Base-by-base conservation (phyloP, 2,113 vertebrate species). In the Zosterops japonicus region DNA sequence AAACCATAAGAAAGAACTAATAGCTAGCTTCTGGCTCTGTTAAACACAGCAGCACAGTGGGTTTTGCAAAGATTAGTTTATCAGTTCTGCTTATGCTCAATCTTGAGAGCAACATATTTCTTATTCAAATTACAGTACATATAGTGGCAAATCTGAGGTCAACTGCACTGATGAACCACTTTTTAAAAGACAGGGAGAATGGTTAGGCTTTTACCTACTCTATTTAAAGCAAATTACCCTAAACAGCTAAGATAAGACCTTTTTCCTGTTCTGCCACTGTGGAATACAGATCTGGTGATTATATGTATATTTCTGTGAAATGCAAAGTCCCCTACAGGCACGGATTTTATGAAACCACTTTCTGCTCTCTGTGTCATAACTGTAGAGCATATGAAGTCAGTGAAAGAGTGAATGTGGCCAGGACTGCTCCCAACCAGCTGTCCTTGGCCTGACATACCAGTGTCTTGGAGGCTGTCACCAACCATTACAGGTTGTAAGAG, bases 11-110 rank as follows among this genome's bases (percentile, higher is more conserved):
- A 77, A 47, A 78, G 59, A 89, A 76, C 56, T 92, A 91, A 95
- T 85, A 94, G 85, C 94, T 91, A 94, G 90, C 83, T 97, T 94
- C 96, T 92, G 72, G 63, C 80, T 92, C 87, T 95, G 67, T 76
- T 94, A 89, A 96, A 92, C 70, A 27, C 6, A 83, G 83, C 88
- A 90, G 64, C 39, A 89, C 6, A 18, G 81, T 94, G 93, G 83
- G 67, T 96, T 98, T 96, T 96, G 74, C 53, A 64, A 95, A 96
- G 94, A 96, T 96, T 77, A 93, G 71, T 93, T 97, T 85, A 71
- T 79, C 87, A 52, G 57, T 79, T 92, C 81, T 86, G 75, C 70
- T 83, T 91, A 64, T 24, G 75, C 46, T 70, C 79, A 76, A 0
- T 94, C 79, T 87, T 86, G 42, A 88, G 39, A 78, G 61, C 89